A percentile compares a stretch with the other conserved stretches of the same genome.
Conservation (phyloP, 2,113 vertebrate genomes). For the Steatornis caripensis region DNA sequence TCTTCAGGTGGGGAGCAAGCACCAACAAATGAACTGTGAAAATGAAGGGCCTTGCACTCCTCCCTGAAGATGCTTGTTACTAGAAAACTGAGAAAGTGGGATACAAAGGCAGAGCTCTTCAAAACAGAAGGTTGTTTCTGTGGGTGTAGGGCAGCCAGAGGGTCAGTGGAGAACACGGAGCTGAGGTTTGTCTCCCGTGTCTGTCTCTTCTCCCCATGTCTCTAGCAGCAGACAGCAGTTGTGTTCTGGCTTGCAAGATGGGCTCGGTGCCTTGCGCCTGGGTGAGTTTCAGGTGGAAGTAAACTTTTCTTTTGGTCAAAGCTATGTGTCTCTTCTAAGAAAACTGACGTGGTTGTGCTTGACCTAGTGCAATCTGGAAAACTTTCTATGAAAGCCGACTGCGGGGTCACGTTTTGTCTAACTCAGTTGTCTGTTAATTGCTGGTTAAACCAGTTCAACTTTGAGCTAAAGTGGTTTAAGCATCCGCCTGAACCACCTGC, state of each 20-base stretch:
- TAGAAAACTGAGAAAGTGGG: not conserved
- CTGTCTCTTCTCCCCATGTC: not conserved
- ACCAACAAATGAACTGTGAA: not conserved
- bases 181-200: not conserved
- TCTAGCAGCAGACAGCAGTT: not conserved
- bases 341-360: not conserved
- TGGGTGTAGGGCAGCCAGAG: not conserved
- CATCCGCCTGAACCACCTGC: not conserved
- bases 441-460: not conserved
- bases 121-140: not conserved
- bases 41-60: not conserved
- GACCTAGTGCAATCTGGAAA: not conserved
- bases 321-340: not conserved
- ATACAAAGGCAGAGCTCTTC: not conserved
- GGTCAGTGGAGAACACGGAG: not conserved
- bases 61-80: not conserved
- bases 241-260: not conserved
- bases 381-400: not conserved
- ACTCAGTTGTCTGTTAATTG: not conserved
- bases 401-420: not conserved
- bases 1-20: not conserved
- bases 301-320: not conserved
- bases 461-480: not conserved
- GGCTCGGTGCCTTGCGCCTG: not conserved
- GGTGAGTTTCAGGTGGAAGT: fast-evolving